Evolutionary conservation across 2,797 vertebrate genomes (phyloP).

Genomic region (Steatocranus sp.): DNA sequence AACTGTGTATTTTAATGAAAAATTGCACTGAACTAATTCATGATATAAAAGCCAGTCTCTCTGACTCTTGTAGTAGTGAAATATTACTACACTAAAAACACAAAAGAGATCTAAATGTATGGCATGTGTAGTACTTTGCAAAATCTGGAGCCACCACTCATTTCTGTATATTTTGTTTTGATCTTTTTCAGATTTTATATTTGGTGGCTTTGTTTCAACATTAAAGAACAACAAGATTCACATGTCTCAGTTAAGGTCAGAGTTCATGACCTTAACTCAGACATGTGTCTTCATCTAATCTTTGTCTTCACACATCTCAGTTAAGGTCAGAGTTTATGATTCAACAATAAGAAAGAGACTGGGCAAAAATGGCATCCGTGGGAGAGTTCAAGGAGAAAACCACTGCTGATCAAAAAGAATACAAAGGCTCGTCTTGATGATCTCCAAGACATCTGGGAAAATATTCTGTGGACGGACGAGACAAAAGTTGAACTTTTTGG

Average conservation of each 20-base stretch:
- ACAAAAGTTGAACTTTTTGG: rapidly evolving
- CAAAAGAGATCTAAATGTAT: not conserved
- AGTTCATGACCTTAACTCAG: not conserved
- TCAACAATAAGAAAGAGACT: not conserved
- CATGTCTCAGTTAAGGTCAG: not conserved
- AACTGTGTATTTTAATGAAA: not conserved
- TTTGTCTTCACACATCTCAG: not conserved
- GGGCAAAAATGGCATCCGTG: not conserved
- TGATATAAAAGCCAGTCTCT: not conserved
- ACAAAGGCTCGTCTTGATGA: not conserved
- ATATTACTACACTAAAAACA: not conserved
- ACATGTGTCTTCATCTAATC: not conserved
- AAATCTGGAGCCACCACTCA: not conserved
- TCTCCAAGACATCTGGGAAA: not conserved
- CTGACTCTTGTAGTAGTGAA: not conserved
- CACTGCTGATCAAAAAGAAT: not conserved
- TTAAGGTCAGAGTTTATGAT: not conserved
- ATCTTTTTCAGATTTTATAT: not conserved
- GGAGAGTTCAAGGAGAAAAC: not conserved
- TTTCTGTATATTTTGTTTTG: not conserved
- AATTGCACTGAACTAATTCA: not conserved
- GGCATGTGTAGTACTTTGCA: not conserved
- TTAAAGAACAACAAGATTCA: not conserved
- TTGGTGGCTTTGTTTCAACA: not conserved
- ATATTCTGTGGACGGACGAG: not conserved